Base-by-base conservation (phyloP, 1,140 invertebrate species). In the Drosophila bocki region DNA sequence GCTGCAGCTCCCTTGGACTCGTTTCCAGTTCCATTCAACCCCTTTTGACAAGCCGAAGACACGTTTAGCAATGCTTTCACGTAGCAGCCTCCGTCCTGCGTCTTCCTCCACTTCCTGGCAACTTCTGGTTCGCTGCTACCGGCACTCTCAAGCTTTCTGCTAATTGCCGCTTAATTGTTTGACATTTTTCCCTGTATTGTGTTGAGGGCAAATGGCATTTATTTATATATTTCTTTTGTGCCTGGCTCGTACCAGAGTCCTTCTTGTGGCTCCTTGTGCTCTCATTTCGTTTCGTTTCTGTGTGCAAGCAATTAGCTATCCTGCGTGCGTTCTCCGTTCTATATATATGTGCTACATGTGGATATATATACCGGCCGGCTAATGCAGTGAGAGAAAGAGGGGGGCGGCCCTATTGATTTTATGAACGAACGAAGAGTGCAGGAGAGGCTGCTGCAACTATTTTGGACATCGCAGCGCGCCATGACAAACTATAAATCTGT, bases 401-500 rank as follows among this genome's bases (percentile, higher is more conserved):
- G 39, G 35, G 45, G 8, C 19, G 22, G 61, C 77, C 84, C 72
- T 87, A 87, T 87, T 87, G 85, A 88, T 88, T 88, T 87, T 87
- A 87, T 88, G 84, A 87, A 87, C 84, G 84, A 82, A 85, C 84
- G 77, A 77, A 77, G 59, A 50, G 13, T 76, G 71, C 68, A 45
- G 80, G 58, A 59, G 35, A 37, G 58, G 50, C 57, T 78, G 80
- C 74, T 82, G 80, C 78, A 84, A 87, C 83, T 86, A 88, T 87
- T 86, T 86, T 88, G 74, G 62, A 32, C 44, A 50, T n/a, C 44
- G 71, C 61, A 78, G 70, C 82, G 81, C 81, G 81, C 81, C 81
- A 84, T 72, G 82, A 85, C 82, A 87, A 88, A 87, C 83, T 84
- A 88, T 88, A 88, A 88, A 88, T 88, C 84, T 88, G 85, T 88